Evolutionary conservation across 2,113 vertebrate genomes (phyloP).

Genomic region (Eulacestoma nigropectus): DNA sequence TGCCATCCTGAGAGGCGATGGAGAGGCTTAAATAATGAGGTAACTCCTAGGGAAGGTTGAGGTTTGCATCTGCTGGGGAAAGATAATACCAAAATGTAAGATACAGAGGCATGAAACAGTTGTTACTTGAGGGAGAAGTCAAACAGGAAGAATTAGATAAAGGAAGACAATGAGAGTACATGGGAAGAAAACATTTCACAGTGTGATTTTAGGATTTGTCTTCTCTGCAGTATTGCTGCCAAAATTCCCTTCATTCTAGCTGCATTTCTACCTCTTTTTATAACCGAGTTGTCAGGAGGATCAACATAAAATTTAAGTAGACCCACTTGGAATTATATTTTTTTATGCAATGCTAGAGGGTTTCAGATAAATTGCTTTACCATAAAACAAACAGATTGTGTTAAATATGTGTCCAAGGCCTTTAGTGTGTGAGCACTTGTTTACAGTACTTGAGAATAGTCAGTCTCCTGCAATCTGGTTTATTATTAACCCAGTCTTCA

Average conservation of each 20-base stretch:
- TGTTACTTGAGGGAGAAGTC: background rate
- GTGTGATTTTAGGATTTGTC: background rate
- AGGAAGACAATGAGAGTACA: background rate
- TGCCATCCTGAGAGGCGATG: accelerated
- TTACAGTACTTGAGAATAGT: background rate
- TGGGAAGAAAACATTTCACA: background rate
- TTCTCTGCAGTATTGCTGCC: background rate
- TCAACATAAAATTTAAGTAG: background rate
- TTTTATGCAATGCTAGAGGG: background rate
- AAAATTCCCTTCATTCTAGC: background rate
- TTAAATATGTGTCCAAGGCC: background rate
- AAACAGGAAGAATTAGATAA: background rate
- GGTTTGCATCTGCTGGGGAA: background rate
- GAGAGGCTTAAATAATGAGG: background rate
- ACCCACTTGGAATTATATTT: background rate
- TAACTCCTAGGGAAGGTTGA: background rate
- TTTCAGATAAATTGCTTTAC: background rate
- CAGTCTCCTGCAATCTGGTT: background rate
- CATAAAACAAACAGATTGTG: background rate
- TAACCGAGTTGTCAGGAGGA: background rate
- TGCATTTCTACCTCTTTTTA: background rate
- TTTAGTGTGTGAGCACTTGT: background rate
- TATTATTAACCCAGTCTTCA: conserved; percentile 26
- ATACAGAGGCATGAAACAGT: background rate
- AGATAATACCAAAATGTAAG: background rate